Evolutionary conservation across 2,797 vertebrate genomes (phyloP).

Genomic region (Crypturellus tataupa): DNA sequence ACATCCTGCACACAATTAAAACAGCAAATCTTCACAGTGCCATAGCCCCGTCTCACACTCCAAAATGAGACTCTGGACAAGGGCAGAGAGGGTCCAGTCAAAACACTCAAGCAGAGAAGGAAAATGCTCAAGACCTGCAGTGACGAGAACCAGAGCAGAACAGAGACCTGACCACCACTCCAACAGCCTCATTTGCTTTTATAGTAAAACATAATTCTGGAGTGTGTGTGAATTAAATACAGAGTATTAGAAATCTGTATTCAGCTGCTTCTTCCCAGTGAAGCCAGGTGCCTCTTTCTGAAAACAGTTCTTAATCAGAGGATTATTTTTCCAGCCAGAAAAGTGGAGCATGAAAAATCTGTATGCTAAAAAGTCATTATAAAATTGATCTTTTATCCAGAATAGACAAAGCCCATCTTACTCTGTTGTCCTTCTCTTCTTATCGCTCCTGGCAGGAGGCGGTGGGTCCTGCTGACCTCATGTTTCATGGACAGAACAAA

Average conservation of each 20-base stretch:
- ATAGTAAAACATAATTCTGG: background rate
- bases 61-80: background rate
- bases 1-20: accelerated
- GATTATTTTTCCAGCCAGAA: background rate
- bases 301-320: background rate
- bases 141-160: background rate
- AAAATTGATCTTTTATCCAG: constrained; percentile 6
- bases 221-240: background rate
- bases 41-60: background rate
- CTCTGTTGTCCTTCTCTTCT: background rate
- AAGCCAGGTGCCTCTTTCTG: constrained; percentile 15
- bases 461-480: constrained; percentile 58
- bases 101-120: background rate
- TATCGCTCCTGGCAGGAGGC: constrained; percentile 30
- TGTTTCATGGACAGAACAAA: constrained; percentile 41
- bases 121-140: background rate
- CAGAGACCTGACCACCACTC: background rate
- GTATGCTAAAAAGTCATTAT: background rate
- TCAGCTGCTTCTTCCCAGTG: background rate
- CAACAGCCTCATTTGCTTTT: background rate
- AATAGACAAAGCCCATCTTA: background rate
- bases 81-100: background rate
- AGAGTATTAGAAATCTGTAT: constrained; percentile 8
- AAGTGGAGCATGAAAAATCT: background rate
- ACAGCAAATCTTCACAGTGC: background rate